Percentiles rank a stretch among this genome's conserved stretches.
Conservation (phyloP, 2,888 invertebrate genomes). For the Pandemis heparana region DNA sequence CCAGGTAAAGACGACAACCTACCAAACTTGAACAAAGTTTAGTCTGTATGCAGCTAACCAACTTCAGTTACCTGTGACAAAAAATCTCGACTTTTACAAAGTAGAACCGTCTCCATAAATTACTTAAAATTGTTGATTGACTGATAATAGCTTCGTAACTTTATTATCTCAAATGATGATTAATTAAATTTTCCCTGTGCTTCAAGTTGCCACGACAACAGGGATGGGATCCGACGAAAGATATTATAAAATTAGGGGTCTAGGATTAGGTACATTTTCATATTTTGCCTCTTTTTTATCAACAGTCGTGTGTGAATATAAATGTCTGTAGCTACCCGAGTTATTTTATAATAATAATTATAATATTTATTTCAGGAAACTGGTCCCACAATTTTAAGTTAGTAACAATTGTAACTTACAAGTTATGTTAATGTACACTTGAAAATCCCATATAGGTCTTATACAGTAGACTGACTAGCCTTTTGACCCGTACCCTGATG, state of each 20-base stretch:
- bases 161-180: slow-evolving; percentile 32
- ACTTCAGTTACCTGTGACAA: not conserved
- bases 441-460: no score
- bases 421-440: no score
- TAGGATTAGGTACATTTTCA: not conserved
- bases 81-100: not conserved
- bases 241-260: not conserved
- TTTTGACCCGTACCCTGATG: no score
- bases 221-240: slow-evolving; percentile 2
- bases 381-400: no score
- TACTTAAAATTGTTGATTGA: slow-evolving; percentile 26
- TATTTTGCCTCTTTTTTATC: not conserved
- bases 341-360: no score
- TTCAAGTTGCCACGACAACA: slow-evolving; percentile 7
- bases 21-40: not conserved
- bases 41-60: not conserved
- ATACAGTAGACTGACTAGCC: no score
- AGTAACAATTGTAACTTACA: no score
- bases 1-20: not conserved
- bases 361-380: no score
- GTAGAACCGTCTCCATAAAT: slow-evolving; percentile 17
- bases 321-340: no score
- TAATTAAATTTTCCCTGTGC: slow-evolving; percentile 22
- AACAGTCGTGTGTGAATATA: no score
- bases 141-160: slow-evolving; percentile 23